Percentiles rank a stretch among this genome's conserved stretches.
Conservation (phyloP, 1,140 invertebrate species). For the Drosophila tani region DNA sequence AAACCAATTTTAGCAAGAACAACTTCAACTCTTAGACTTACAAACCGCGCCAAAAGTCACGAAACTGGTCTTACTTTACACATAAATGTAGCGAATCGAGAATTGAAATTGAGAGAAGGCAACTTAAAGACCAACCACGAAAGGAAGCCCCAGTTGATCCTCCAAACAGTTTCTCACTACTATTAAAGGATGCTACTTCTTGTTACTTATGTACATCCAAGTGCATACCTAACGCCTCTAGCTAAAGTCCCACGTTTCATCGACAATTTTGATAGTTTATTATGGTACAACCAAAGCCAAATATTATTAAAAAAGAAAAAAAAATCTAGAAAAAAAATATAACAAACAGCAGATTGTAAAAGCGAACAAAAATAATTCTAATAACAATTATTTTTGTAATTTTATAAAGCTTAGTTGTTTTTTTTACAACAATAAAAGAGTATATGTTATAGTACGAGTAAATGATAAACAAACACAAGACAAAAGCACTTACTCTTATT, state of each 20-base stretch:
- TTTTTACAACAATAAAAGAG: slow-evolving; percentile 54
- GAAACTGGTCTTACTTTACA: slow-evolving; percentile 59
- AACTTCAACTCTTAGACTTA: slow-evolving; percentile 78
- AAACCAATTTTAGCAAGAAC: slow-evolving; percentile 64
- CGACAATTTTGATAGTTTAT: slow-evolving; percentile 72
- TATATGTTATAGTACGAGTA: slow-evolving; percentile 20
- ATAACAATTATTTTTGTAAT: slow-evolving; percentile 82
- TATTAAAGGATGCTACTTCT: slow-evolving; percentile 41
- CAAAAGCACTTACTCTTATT: slow-evolving; percentile 33
- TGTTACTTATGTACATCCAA: slow-evolving; percentile 30
- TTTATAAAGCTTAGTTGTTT: slow-evolving; percentile 77
- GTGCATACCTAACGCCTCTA: slow-evolving; percentile 37
- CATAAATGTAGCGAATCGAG: slow-evolving; percentile 28
- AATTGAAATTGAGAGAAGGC: slow-evolving; percentile 24
- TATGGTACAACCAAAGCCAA: slow-evolving; percentile 73
- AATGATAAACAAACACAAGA: slow-evolving; percentile 25
- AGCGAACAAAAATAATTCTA: slow-evolving; percentile 68
- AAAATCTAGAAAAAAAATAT: slow-evolving; percentile 16
- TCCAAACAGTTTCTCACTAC: slow-evolving; percentile 39
- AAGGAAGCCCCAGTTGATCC: slow-evolving; percentile 22
- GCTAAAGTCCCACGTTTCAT: slow-evolving; percentile 63
- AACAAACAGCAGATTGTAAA: slow-evolving; percentile 19
- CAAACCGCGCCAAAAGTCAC: slow-evolving; percentile 72
- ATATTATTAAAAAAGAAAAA: slow-evolving; percentile 53
- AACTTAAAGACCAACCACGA: slow-evolving; percentile 35